Conservation (phyloP, 2,888 invertebrate genomes). For the Eucriotettix oculatus region DNA sequence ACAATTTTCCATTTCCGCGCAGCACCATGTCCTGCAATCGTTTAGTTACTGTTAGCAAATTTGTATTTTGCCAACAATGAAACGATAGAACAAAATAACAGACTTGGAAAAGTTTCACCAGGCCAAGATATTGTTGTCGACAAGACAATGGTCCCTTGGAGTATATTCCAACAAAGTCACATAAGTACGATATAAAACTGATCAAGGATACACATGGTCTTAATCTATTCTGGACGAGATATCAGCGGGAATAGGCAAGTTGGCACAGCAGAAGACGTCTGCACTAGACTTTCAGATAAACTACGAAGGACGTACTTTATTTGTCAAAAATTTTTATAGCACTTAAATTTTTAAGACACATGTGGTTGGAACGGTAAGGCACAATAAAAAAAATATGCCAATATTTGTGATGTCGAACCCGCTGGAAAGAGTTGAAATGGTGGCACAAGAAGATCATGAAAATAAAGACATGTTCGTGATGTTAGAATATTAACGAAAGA, state of each 20-base stretch:
- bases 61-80: background rate
- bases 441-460: no score
- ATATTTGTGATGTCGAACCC: background rate
- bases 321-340: background rate
- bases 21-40: background rate
- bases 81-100: background rate
- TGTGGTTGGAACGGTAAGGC: background rate
- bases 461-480: no score
- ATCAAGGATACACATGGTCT: conserved; percentile 14
- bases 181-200: conserved; percentile 15
- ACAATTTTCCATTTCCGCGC: background rate
- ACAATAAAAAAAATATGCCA: background rate
- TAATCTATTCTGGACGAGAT: conserved; percentile 15
- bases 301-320: background rate
- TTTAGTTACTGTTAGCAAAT: background rate
- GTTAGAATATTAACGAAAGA: background rate
- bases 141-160: conserved; percentile 15
- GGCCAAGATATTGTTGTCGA: background rate
- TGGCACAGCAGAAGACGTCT: background rate
- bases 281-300: background rate
- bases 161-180: conserved; percentile 15
- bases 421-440: background rate
- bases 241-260: conserved; percentile 15
- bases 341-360: background rate
- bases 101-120: background rate